phyloP scores from a whole-genome alignment of 2,113 vertebrate genomes.

The Podarcis raffonei region DNA sequence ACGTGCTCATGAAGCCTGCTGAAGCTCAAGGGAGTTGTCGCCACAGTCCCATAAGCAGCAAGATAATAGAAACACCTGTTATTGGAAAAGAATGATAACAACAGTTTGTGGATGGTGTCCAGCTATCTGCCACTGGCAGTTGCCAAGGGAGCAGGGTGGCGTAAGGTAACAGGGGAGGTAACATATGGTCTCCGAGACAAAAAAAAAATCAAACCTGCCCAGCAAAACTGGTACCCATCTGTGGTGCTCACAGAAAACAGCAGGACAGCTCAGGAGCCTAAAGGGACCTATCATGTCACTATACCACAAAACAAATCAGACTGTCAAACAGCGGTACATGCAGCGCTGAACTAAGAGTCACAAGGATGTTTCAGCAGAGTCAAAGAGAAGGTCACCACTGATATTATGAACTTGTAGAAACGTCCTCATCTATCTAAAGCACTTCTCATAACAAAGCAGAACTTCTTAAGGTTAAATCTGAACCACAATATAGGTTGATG shows the following conservation, averaged over 20 bases:
- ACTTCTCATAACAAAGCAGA: neutral
- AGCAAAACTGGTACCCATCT: neutral
- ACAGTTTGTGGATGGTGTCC: neutral
- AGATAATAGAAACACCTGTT: conserved; percentile 11
- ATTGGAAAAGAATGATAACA: neutral
- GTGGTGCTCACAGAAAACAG: neutral
- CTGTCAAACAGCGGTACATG: neutral
- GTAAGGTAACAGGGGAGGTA: neutral
- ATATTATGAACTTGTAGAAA: neutral
- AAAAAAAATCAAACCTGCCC: neutral
- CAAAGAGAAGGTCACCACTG: neutral
- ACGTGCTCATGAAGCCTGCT: neutral
- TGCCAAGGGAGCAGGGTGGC: conserved; percentile 22
- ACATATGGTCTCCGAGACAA: neutral
- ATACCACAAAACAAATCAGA: neutral
- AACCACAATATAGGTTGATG: neutral
- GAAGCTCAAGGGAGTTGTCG: neutral
- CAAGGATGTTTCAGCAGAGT: neutral
- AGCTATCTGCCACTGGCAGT: neutral
- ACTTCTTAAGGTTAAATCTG: neutral
- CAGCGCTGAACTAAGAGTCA: neutral
- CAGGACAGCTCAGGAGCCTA: neutral
- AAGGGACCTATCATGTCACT: neutral
- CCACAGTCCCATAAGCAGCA: neutral
- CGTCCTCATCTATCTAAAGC: neutral